Evolutionary conservation across 1,140 invertebrate species (phyloP), one percentile per base, ranked within the genome.

Genomic region (Maconellicoccus hirsutus): DNA sequence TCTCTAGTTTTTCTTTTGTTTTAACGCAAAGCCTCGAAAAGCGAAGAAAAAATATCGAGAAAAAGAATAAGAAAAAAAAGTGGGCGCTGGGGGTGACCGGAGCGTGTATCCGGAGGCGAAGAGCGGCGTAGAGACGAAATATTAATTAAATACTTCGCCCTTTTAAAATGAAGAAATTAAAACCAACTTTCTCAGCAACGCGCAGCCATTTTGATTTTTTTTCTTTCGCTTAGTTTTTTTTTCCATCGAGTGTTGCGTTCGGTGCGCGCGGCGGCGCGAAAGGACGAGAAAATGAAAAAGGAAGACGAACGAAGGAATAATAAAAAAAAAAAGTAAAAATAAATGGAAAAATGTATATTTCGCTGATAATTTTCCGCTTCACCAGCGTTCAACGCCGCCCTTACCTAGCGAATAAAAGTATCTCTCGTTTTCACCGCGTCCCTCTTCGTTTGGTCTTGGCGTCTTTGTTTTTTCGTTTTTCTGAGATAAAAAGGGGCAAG

Each of bases 311-410:
- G 42, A 19, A 52, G n/a, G 6, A 16, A 52, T 4, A 52, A 52
- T n/a, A 52, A 52, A 16, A 14, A 19, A 52, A 52, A 16, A 52
- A 6, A 33, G 29, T 8, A 52, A 52, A 16, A 52, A 52, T 52
- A 52, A 52, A 52, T 4, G 42, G 42, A 52, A 52, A 52, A 52
- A 52, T 52, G 42, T 52, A 52, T 52, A 52, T 52, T 52, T 52
- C n/a, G 42, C 42, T 52, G 42, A 52, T 52, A 52, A 52, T 52
- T 52, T 52, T 52, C 42, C 42, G 42, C 42, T 52, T 52, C 42
- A 52, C 42, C 42, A 52, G 42, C 42, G n/a, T 52, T 52, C 42
- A 52, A 52, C 42, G n/a, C 42, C n/a, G 42, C 12, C 4, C 12
- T 3, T 52, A 52, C 42, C 42, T 52, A 52, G n/a, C 42, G 42